Evolutionary conservation across 2,113 vertebrate species (phyloP).

Genomic region (Anhinga rufa): DNA sequence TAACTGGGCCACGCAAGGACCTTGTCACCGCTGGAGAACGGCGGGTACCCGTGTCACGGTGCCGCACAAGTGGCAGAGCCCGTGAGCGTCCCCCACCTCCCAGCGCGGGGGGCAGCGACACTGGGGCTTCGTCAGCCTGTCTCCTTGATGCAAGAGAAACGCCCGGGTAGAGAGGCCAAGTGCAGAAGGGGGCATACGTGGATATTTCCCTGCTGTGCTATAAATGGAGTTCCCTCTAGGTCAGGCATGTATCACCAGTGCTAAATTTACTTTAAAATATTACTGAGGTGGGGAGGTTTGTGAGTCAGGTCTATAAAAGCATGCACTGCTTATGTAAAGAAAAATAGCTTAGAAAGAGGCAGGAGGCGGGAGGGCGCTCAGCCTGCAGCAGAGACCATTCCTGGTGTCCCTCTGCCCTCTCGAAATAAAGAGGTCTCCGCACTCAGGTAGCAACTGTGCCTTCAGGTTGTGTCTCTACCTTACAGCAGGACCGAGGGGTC

Average conservation of each 20-base stretch:
- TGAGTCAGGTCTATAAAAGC: slow-evolving; percentile 51
- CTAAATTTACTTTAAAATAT: slow-evolving; percentile 55
- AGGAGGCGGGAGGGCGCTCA: not conserved
- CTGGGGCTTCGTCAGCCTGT: not conserved
- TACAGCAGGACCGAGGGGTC: not conserved
- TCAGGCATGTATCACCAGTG: slow-evolving; percentile 38
- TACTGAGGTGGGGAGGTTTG: slow-evolving; percentile 33
- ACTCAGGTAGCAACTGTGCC: rapidly evolving
- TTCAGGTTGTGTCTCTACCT: not conserved
- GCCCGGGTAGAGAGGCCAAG: not conserved
- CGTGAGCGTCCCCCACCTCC: not conserved
- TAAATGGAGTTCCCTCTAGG: slow-evolving; percentile 41
- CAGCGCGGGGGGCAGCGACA: rapidly evolving
- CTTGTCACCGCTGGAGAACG: not conserved
- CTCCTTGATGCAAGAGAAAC: not conserved
- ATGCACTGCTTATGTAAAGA: slow-evolving; percentile 12
- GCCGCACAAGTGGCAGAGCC: not conserved
- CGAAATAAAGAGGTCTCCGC: not conserved
- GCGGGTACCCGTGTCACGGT: not conserved
- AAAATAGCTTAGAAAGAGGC: not conserved
- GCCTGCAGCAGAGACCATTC: not conserved
- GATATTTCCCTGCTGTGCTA: not conserved
- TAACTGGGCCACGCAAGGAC: rapidly evolving
- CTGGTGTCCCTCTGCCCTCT: not conserved
- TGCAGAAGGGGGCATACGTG: not conserved